phyloP scores from a whole-genome alignment of 2,797 vertebrate genomes.

The Typhlichthys eigenmanni region DNA sequence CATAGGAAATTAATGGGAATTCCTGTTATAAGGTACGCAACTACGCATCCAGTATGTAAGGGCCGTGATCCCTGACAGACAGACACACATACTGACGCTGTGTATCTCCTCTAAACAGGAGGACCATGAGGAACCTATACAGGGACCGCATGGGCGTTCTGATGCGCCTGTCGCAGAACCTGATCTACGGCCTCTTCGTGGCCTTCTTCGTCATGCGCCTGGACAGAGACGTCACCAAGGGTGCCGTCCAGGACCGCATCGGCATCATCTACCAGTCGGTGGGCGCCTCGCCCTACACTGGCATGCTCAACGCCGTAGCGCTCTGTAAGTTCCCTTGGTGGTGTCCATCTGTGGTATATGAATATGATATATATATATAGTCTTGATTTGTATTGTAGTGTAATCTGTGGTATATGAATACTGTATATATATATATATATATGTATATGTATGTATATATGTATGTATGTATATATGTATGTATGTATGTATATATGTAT shows the following conservation, averaged over 20 bases:
- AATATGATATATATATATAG: background rate
- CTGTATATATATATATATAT: too few relatives aligned
- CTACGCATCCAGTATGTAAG: too few relatives aligned
- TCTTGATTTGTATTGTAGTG: too few relatives aligned
- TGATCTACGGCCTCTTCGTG: conserved; percentile 88
- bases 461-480: too few relatives aligned
- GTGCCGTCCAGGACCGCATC: conserved; percentile 90
- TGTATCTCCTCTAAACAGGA: conserved; percentile 70
- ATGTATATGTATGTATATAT: too few relatives aligned
- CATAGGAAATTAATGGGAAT: too few relatives aligned
- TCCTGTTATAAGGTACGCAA: too few relatives aligned
- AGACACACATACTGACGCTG: too few relatives aligned
- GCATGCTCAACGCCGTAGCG: conserved; percentile 92
- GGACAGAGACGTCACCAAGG: conserved; percentile 78
- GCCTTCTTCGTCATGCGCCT: conserved; percentile 87
- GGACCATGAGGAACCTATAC: conserved; percentile 84
- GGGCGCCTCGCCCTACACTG: conserved; percentile 87
- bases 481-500: too few relatives aligned
- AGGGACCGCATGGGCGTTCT: conserved; percentile 87
- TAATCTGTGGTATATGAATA: too few relatives aligned
- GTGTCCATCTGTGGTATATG: background rate
- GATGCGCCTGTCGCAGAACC: conserved; percentile 93
- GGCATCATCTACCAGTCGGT: conserved; percentile 91
- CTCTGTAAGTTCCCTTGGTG: conserved; percentile 84
- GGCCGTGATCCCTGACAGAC: too few relatives aligned